Percentiles rank a stretch among this genome's conserved stretches.
Conservation (phyloP, 92 coral and sea anemone genomes). For the Heliopora coerulea region DNA sequence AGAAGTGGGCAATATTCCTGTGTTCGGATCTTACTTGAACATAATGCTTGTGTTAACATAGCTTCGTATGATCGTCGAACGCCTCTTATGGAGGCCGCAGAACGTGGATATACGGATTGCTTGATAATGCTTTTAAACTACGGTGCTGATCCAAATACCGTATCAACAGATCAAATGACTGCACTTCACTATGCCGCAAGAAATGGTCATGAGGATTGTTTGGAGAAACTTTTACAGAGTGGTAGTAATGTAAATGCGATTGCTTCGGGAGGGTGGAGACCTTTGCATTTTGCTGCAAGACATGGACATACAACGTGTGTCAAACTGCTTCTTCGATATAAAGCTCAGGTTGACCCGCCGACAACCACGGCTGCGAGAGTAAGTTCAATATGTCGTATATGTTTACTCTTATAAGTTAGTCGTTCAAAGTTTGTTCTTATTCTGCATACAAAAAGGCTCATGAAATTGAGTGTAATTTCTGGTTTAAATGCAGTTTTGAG, state of each 20-base stretch:
- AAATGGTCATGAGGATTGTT: conserved; percentile 92
- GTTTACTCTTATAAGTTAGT: conserved; percentile 46
- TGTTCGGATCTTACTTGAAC: conserved; percentile 89
- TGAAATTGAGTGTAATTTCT: conserved; percentile 20
- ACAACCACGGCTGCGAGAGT: conserved; percentile 93
- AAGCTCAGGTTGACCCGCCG: conserved; percentile 98
- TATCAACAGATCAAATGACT: conserved; percentile 95
- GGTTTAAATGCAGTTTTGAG: neutral
- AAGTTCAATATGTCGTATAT: conserved; percentile 55
- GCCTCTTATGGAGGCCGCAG: conserved; percentile 96
- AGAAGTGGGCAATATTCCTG: conserved; percentile 95
- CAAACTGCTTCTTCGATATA: conserved; percentile 76
- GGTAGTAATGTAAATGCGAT: conserved; percentile 97
- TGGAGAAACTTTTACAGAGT: conserved; percentile 92
- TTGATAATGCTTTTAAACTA: conserved; percentile 89
- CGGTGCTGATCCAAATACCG: conserved; percentile 92
- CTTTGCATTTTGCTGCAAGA: conserved; percentile 93
- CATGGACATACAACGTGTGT: conserved; percentile 98
- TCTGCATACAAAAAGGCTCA: conserved; percentile 40
- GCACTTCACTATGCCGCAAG: conserved; percentile 98
- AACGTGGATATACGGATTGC: conserved; percentile 96
- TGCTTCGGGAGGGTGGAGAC: conserved; percentile 99
- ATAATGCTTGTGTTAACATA: conserved; percentile 95
- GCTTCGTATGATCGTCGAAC: conserved; percentile 97
- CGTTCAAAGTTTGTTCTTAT: conserved; percentile 40